Evolutionary conservation across 2,888 invertebrate genomes (phyloP), one percentile per base, ranked within the genome.

Genomic region (Lycaena phlaeas): DNA sequence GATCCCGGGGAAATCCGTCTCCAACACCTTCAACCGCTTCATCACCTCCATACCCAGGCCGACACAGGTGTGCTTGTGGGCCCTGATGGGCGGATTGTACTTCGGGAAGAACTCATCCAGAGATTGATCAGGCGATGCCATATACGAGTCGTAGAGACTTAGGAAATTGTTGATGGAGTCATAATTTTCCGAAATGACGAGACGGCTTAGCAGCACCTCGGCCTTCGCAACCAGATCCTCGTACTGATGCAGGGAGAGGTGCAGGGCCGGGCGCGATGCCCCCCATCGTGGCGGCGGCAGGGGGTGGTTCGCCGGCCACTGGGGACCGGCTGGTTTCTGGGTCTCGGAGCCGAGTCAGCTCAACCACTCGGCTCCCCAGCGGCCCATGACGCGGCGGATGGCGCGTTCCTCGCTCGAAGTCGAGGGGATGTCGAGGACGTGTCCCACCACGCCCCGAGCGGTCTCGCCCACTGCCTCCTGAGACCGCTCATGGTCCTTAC

Each of bases 281-380:
- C 77, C 81, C 79, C 79, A 81, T 60, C 74, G 64, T 55, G 82
- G 84, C 2, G 74, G 73, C 59, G 77, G 78, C 30, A 82, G 76
- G 73, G 77, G 82, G 76, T 75, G 76, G 54, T 69, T 69, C 52
- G 71, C 73, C 69, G 86, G 82, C 84, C 84, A 84, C 42, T 59
- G 64, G 49, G 60, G 68, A 62, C 65, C 68, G 48, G 65, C 48
- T 42, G 64, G 52, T 51, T 61, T 63, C 45, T 56, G 61, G 50
- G 60, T 38, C 22, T 59, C 69, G 46, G 69, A 65, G 89, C 90
- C 93, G 95, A 96, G 95, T 96, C 96, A 96, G 95, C 95, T 95
- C 88, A 96, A 95, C 96, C 96, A 96, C 87, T 95, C 95, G 87
- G 91, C 90, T 74, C 94, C 95, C 94, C 94, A 95, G 68, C 94